Evolutionary conservation across 92 coral and sea anemone species (phyloP), one percentile per base, ranked within the genome.

Genomic region (Hydrozoanthus gracilis): DNA sequence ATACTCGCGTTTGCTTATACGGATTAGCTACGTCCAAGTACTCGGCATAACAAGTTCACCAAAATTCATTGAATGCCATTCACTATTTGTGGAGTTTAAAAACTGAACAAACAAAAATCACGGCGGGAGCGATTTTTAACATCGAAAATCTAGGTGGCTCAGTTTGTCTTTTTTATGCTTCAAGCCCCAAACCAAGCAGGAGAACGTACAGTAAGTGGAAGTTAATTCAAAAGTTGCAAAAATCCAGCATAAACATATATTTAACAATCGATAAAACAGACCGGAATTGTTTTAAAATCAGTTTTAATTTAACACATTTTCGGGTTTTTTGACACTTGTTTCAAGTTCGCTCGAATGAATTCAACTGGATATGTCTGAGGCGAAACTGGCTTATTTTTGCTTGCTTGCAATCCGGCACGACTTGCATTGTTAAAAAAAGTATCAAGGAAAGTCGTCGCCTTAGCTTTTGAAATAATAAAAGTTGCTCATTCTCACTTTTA

Each of bases 71-170:
- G 64, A 56, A 56, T 3, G 64, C 9, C 64, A 56, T 56, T 58
- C 73, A 68, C 61, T 46, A 50, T 74, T 75, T 75, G 62, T 75
- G 79, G 79, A 75, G 79, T 75, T 75, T 51, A 75, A 71, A 71
- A 71, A 71, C 51, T 71, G 76, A 71, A 71, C 79, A 75, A 75
- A 75, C 79, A 75, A 75, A 75, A 75, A 75, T 75, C 20, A 75
- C 64, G 79, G 79, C 79, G 79, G 62, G 79, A 75, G 3, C 79
- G 51, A 75, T 75, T 75, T 75, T 75, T 75, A 75, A 75, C 79
- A 75, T 75, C 51, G 79, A 75, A 75, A 50, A 75, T 64, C 50
- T 48, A 67, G 27, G 72, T 18, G 52, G 77, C 77, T 47, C 77
- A 73, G 54, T 73, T 73, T 73, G 48, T 54, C 77, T 73, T 56